Evolutionary conservation across 2,888 invertebrate species (phyloP).

Genomic region (Hypsopygia costalis): DNA sequence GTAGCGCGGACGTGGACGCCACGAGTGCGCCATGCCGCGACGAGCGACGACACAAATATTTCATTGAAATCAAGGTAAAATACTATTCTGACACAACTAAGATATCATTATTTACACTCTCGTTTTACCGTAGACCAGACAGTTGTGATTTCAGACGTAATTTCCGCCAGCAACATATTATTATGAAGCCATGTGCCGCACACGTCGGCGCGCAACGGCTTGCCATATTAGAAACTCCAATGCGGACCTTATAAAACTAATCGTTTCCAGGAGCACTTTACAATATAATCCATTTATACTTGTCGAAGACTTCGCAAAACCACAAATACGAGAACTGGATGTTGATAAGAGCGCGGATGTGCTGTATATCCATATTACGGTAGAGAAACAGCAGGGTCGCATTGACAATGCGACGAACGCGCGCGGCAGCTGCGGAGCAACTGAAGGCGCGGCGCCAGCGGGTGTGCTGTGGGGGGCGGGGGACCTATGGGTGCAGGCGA

Average conservation of each 20-base stretch:
- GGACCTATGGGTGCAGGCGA: constrained; percentile 24
- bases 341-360: constrained; percentile 71
- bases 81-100: constrained; percentile 22
- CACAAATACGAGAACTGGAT: constrained; percentile 74
- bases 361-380: constrained; percentile 78
- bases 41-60: constrained; percentile 24
- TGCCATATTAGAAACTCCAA: constrained; percentile 74
- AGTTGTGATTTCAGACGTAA: constrained; percentile 50
- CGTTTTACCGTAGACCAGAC: constrained; percentile 42
- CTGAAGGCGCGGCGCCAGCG: constrained; percentile 43
- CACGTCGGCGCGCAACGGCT: constrained; percentile 70
- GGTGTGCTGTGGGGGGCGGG: constrained; percentile 30
- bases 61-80: constrained; percentile 19
- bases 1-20: constrained; percentile 71
- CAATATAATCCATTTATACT: constrained; percentile 79
- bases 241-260: constrained; percentile 70
- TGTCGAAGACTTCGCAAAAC: constrained; percentile 75
- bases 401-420: constrained; percentile 69
- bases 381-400: constrained; percentile 61
- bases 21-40: constrained; percentile 60
- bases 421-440: constrained; percentile 77
- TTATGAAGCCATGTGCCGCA: constrained; percentile 73
- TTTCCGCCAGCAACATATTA: constrained; percentile 66
- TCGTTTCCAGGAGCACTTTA: constrained; percentile 61
- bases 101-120: constrained; percentile 46